Percentiles rank a stretch among this genome's conserved stretches.
phyloP scores from a whole-genome alignment of 2,797 vertebrate species.

The Bovichtus diacanthus region DNA sequence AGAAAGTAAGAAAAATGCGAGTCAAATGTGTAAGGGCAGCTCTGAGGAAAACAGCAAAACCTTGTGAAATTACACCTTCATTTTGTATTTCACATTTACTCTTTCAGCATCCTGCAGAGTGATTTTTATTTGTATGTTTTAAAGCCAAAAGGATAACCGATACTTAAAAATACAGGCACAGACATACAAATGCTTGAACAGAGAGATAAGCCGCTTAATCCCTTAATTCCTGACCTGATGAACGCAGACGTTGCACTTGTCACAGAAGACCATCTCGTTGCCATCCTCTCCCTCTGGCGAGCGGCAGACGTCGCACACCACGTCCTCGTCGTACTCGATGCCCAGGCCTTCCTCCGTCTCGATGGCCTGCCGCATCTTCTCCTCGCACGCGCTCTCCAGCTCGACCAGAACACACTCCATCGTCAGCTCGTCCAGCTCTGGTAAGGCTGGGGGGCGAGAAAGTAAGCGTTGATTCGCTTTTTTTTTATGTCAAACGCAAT shows the following conservation, averaged over 20 bases:
- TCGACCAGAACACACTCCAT: constrained; percentile 93
- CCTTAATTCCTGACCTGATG: constrained; percentile 88
- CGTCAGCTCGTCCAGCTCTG: constrained; percentile 92
- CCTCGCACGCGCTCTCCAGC: constrained; percentile 91
- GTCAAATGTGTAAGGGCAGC: background rate
- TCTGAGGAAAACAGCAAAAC: background rate
- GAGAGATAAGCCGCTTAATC: background rate
- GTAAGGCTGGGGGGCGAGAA: constrained; percentile 83
- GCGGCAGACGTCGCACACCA: constrained; percentile 96
- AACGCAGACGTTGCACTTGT: constrained; percentile 97
- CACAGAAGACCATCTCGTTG: constrained; percentile 99
- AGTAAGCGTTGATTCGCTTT: too few relatives aligned
- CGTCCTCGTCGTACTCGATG: constrained; percentile 97
- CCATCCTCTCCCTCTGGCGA: constrained; percentile 97
- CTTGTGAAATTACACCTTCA: background rate
- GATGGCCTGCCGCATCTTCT: constrained; percentile 94
- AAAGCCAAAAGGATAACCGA: background rate
- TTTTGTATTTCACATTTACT: background rate
- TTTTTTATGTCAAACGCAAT: too few relatives aligned
- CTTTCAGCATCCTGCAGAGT: background rate
- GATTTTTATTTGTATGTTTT: background rate
- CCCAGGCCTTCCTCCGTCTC: constrained; percentile 95
- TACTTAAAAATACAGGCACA: background rate
- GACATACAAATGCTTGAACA: background rate
- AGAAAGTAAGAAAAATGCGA: background rate